phyloP scores from a whole-genome alignment of 2,113 vertebrate genomes.

The Apodemus sylvaticus region DNA sequence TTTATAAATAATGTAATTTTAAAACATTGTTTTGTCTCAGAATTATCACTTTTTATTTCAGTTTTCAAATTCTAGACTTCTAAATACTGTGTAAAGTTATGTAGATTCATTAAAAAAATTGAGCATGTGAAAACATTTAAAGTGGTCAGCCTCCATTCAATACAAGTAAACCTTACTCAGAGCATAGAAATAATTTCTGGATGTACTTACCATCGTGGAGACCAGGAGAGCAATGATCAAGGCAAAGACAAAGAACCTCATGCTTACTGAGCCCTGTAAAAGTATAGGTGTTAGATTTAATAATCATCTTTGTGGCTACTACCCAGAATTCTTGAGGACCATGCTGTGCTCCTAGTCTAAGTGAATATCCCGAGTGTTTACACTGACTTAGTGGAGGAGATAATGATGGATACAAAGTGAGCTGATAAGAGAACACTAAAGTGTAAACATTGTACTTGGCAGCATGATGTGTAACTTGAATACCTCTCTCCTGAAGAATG shows the following conservation, averaged over 20 bases:
- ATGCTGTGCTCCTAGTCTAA: not conserved
- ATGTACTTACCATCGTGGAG: constrained; percentile 52
- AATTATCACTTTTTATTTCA: not conserved
- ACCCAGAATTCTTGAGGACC: not conserved
- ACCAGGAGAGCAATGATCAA: constrained; percentile 35
- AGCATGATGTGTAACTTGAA: not conserved
- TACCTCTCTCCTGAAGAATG: not conserved
- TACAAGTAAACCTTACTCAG: no score
- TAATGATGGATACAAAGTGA: not conserved
- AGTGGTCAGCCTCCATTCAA: no score
- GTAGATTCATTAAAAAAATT: not conserved
- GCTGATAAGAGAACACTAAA: not conserved
- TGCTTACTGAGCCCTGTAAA: constrained; percentile 21
- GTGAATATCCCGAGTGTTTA: not conserved
- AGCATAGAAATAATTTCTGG: no score
- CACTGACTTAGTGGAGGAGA: not conserved
- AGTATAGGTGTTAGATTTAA: not conserved
- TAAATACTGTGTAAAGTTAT: not conserved
- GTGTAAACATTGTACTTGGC: not conserved
- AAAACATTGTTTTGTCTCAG: not conserved
- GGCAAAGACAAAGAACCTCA: constrained; percentile 53
- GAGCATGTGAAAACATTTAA: no score
- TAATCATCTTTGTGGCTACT: no score
- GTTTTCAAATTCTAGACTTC: not conserved
- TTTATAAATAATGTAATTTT: not conserved